phyloP scores from a whole-genome alignment of 2,113 vertebrate genomes.

The Dicaeum eximium region DNA sequence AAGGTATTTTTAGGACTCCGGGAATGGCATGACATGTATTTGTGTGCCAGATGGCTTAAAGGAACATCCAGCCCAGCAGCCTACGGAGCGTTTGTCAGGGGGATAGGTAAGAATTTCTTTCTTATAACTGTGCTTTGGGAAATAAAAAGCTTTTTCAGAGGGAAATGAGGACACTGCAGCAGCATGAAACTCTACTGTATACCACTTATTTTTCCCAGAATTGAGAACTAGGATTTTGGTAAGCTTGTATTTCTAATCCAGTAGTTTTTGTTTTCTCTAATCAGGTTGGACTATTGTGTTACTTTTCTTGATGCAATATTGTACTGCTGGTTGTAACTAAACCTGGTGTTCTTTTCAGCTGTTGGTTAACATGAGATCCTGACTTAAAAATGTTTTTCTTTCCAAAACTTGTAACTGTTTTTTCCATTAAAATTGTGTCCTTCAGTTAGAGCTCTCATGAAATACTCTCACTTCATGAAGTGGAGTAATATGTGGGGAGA shows the following conservation, averaged over 20 bases:
- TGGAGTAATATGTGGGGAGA: background rate
- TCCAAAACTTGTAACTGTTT: background rate
- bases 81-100: rapidly evolving
- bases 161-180: background rate
- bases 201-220: background rate
- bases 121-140: background rate
- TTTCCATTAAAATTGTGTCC: background rate
- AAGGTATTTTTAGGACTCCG: slow-evolving; percentile 5
- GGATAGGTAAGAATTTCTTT: background rate
- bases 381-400: background rate
- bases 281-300: background rate
- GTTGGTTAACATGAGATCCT: background rate
- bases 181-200: background rate
- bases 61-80: background rate
- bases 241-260: background rate
- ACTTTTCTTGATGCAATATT: background rate
- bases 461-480: background rate
- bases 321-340: background rate
- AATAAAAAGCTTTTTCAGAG: background rate
- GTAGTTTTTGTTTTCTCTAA: background rate
- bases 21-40: background rate
- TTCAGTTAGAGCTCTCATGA: background rate
- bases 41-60: slow-evolving; percentile 29
- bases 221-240: background rate
- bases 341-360: background rate